These are phyloP conservation scores for Corythornis cristatus DNA, from an alignment of 2,113 vertebrate species.

Conservation along the genomic window DNA sequence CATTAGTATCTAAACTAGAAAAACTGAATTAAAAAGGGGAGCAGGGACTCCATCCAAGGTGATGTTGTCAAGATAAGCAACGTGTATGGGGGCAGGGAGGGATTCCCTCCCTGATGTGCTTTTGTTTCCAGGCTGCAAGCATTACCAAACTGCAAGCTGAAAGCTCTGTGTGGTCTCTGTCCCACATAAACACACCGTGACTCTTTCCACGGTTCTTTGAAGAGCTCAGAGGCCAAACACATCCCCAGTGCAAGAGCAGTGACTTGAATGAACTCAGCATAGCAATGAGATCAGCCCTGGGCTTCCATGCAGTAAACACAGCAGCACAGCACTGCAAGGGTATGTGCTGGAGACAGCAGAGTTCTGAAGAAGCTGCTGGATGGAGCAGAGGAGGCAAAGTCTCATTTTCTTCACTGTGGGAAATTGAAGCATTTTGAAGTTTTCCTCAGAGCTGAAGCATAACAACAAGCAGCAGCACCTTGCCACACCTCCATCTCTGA, in stretches of 20 bases:
- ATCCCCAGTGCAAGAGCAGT: not conserved
- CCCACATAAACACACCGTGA: not conserved
- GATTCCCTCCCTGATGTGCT: not conserved
- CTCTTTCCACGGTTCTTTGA: not conserved
- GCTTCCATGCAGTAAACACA: not conserved
- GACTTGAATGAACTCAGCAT: not conserved
- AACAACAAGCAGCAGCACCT: not conserved
- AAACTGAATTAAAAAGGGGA: not conserved
- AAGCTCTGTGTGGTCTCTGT: not conserved
- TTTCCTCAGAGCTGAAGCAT: not conserved
- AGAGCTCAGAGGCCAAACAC: not conserved
- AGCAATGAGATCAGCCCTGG: not conserved
- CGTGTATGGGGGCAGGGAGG: no score
- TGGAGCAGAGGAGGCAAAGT: not conserved
- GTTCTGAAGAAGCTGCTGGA: not conserved
- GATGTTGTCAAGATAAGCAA: not conserved
- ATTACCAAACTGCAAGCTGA: not conserved
- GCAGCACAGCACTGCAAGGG: not conserved
- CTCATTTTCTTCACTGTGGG: not conserved
- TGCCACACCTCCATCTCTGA: slow-evolving; percentile 28
- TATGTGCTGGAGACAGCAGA: not conserved
- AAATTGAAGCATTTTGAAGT: not conserved
- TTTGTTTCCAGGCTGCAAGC: not conserved
- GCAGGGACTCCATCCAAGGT: fast-evolving
- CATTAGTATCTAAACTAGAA: not conserved